Conservation (phyloP, 1,140 invertebrate species). For the Rhyacophila brunnea region DNA sequence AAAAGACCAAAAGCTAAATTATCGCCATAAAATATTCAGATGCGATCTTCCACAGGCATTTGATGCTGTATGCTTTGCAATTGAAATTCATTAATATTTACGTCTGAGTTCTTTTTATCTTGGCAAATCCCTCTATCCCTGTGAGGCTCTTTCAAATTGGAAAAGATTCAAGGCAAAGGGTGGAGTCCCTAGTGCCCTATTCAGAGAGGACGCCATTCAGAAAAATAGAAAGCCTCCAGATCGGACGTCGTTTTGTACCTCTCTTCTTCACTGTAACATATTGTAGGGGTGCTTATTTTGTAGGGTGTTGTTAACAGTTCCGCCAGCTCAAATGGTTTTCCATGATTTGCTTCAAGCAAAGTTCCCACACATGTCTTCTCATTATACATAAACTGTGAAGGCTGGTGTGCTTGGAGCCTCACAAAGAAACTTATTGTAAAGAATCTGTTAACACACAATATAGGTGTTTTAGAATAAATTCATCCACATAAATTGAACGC, state of each 20-base stretch:
- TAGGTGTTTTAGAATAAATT: no score
- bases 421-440: no score
- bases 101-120: slow-evolving; percentile 16
- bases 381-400: no score
- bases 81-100: slow-evolving; percentile 34
- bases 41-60: background rate
- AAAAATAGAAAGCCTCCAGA: slow-evolving; percentile 9
- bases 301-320: slow-evolving; percentile 6
- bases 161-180: slow-evolving; percentile 25
- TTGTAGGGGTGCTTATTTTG: background rate
- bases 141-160: slow-evolving; percentile 24
- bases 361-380: no score
- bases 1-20: no score
- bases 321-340: background rate
- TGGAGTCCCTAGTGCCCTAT: slow-evolving; percentile 21
- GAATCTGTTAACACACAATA: no score
- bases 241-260: slow-evolving; percentile 9
- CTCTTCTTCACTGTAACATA: slow-evolving; percentile 9
- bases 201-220: slow-evolving; percentile 14
- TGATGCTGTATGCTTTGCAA: slow-evolving; percentile 19
- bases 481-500: no score
- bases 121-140: slow-evolving; percentile 8
- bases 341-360: no score
- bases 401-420: no score
- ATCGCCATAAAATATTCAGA: no score